These are phyloP conservation scores for Crotalus viridis DNA, from an alignment of 2,113 vertebrate species.

Conservation along the genomic window DNA sequence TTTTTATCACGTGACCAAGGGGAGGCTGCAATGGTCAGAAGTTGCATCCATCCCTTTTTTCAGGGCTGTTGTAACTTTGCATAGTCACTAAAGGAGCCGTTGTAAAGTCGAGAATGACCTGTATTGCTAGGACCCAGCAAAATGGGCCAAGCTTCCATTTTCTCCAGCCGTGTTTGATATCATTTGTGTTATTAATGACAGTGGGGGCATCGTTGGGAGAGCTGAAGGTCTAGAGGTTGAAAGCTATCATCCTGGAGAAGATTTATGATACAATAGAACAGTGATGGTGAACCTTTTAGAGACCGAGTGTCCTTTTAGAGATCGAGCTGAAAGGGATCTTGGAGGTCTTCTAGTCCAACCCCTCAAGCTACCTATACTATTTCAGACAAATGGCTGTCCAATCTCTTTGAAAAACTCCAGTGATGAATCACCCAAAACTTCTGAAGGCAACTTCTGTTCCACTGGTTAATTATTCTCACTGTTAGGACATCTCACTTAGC, in stretches of 20 bases:
- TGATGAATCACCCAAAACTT: too few relatives aligned
- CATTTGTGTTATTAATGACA: not conserved
- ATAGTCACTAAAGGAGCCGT: not conserved
- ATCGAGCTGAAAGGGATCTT: too few relatives aligned
- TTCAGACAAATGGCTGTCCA: too few relatives aligned
- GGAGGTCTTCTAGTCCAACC: too few relatives aligned
- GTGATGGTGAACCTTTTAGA: too few relatives aligned
- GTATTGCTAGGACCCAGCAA: not conserved
- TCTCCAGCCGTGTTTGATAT: not conserved
- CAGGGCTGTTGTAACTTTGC: not conserved
- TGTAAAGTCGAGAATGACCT: not conserved
- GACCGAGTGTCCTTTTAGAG: too few relatives aligned
- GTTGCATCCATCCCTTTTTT: not conserved
- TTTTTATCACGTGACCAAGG: not conserved
- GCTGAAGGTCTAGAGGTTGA: not conserved
- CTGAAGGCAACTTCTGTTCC: too few relatives aligned
- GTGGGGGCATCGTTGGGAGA: not conserved
- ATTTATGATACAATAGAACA: not conserved
- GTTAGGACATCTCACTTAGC: too few relatives aligned
- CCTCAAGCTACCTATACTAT: too few relatives aligned
- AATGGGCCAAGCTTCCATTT: not conserved
- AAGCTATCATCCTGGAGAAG: not conserved
- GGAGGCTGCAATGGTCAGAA: not conserved
- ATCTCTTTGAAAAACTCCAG: too few relatives aligned
- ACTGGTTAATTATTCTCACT: too few relatives aligned